phyloP scores from a whole-genome alignment of 2,888 invertebrate genomes.

The Adineta ricciae region DNA sequence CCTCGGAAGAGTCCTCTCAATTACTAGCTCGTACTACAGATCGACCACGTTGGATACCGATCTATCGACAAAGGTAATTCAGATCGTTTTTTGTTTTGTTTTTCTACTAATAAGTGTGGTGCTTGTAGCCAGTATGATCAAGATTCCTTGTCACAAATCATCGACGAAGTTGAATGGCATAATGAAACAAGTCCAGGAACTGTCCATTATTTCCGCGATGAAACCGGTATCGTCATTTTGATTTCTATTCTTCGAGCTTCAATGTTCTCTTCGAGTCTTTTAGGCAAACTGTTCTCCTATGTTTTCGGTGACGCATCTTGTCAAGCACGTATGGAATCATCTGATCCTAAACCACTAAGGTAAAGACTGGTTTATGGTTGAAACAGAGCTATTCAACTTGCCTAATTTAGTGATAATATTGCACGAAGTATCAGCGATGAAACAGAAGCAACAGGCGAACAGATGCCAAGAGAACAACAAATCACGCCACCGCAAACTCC shows the following conservation, averaged over 20 bases:
- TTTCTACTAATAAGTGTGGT: neutral
- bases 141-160: neutral
- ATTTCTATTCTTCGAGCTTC: neutral
- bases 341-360: neutral
- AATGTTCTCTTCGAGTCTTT: neutral
- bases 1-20: neutral
- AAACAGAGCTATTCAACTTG: too few relatives aligned
- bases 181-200: slow-evolving; percentile 73
- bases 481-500: neutral
- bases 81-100: neutral
- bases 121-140: neutral
- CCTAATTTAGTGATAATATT: neutral
- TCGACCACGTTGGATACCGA: neutral
- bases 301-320: neutral
- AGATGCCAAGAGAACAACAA: slow-evolving; percentile 7
- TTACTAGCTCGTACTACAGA: neutral
- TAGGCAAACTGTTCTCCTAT: neutral
- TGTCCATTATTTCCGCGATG: slow-evolving; percentile 74
- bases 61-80: neutral
- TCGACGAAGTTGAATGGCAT: slow-evolving; percentile 50
- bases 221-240: slow-evolving; percentile 57
- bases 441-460: neutral
- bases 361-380: too few relatives aligned
- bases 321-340: slow-evolving; percentile 5
- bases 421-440: neutral